These are phyloP conservation scores for Platyrinchus mystaceus DNA, from an alignment of 2,797 vertebrate species.

Conservation along the genomic window DNA sequence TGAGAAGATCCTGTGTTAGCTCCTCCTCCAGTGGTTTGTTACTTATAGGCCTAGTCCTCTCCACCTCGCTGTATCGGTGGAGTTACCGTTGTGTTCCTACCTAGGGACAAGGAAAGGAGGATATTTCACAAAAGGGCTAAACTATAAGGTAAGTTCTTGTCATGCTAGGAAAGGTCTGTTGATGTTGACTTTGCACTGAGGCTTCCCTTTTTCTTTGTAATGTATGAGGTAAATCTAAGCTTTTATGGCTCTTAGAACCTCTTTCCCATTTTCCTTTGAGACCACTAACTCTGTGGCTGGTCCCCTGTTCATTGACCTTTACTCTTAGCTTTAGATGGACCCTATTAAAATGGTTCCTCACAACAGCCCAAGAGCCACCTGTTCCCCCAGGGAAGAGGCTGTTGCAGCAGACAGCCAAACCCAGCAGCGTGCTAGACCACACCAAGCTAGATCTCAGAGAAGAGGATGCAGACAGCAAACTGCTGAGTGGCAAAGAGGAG, in stretches of 20 bases:
- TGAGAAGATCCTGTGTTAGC: constrained; percentile 17
- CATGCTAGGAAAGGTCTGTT: fast-evolving
- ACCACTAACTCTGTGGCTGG: neutral
- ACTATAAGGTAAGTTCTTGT: neutral
- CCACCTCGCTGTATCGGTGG: fast-evolving
- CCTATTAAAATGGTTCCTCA: neutral
- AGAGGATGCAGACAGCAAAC: neutral
- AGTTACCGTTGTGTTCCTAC: fast-evolving
- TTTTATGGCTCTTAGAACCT: neutral
- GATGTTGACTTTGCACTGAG: fast-evolving
- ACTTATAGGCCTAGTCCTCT: neutral
- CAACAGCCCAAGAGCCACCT: fast-evolving
- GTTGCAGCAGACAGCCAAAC: neutral
- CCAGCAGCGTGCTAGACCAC: neutral
- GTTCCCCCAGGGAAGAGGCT: neutral
- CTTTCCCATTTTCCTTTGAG: fast-evolving
- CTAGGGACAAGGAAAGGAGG: neutral
- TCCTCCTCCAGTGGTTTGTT: neutral
- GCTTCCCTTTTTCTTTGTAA: neutral
- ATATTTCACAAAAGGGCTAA: fast-evolving
- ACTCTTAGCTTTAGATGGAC: neutral
- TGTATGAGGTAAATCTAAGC: fast-evolving
- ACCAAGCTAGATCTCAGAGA: neutral
- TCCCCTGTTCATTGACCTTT: neutral
- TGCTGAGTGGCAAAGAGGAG: neutral